Evolutionary conservation across 2,888 invertebrate genomes (phyloP), one percentile per base, ranked within the genome.

Genomic region (Eupithecia vulgata): DNA sequence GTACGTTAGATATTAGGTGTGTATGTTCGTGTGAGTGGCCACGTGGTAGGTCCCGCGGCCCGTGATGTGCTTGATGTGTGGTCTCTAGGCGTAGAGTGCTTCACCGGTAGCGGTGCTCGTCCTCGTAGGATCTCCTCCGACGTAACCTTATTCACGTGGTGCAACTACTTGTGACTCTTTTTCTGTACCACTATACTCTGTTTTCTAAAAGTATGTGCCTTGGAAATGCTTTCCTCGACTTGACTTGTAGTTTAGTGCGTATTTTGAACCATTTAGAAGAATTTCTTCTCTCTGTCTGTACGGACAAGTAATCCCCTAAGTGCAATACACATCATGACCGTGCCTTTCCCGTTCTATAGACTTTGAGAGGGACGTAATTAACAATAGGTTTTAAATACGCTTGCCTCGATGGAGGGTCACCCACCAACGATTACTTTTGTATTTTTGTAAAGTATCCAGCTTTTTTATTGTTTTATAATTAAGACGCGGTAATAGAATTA

Each of bases 151-250:
- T 87, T 86, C 75, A 80, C 76, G 88, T 88, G 90, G 90, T 86
- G 83, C 85, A 83, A 81, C 85, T 74, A 71, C 73, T 76, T 75
- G 80, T 77, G 77, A 85, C 83, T 82, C 80, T 88, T 87, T 87
- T 84, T 85, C 85, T 87, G 88, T 87, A 87, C 89, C 88, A 89
- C 87, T 88, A 84, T 86, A 90, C 90, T 92, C 90, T 92, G 90
- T 83, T 93, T 94, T 94, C 93, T 94, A 94, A 93, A 94, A 93
- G 92, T 93, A 94, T 94, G 94, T 94, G 94, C 94, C 94, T 94
- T 94, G 94, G 79, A 88, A 90, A 93, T 88, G 94, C 94, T 94
- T 94, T 93, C 88, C 92, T 93, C 90, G 90, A 92, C 90, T 91
- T 87, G 90, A 91, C 89, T 90, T 86, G 90, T 93, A 94, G 93